Percentiles rank a stretch among this genome's conserved stretches.
Evolutionary conservation across 2,888 invertebrate genomes (phyloP).

Genomic region (Selenia dentaria): DNA sequence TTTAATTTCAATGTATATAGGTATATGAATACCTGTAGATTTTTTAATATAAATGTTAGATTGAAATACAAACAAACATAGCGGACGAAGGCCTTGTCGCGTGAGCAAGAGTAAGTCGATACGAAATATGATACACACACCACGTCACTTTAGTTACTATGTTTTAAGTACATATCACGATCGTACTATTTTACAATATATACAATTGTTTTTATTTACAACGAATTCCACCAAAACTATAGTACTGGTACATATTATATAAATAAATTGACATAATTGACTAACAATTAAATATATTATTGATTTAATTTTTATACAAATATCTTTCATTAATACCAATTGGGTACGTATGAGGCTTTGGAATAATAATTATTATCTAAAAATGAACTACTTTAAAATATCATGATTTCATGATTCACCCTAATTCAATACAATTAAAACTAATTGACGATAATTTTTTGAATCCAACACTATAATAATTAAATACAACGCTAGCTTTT

Average conservation of each 20-base stretch:
- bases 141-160: background rate
- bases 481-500: constrained; percentile 11
- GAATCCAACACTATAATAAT: constrained; percentile 15
- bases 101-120: no score
- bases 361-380: constrained; percentile 6
- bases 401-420: background rate
- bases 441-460: constrained; percentile 23
- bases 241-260: constrained; percentile 7
- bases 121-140: no score
- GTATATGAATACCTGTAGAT: no score
- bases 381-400: background rate
- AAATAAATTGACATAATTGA: background rate
- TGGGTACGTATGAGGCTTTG: constrained; percentile 17
- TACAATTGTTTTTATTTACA: constrained; percentile 20
- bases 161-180: no score
- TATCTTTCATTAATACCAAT: constrained; percentile 29
- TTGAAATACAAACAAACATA: no score
- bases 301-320: constrained; percentile 12
- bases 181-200: background rate
- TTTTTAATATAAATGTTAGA: no score
- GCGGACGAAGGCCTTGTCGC: no score
- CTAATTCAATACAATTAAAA: constrained; percentile 3
- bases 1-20: no score
- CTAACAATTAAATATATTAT: constrained; percentile 8
- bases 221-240: constrained; percentile 18